A percentile compares a stretch with the other conserved stretches of the same genome.
These are phyloP conservation scores for Atlantisia rogersi DNA, from an alignment of 2,113 vertebrate genomes.

Conservation along the genomic window DNA sequence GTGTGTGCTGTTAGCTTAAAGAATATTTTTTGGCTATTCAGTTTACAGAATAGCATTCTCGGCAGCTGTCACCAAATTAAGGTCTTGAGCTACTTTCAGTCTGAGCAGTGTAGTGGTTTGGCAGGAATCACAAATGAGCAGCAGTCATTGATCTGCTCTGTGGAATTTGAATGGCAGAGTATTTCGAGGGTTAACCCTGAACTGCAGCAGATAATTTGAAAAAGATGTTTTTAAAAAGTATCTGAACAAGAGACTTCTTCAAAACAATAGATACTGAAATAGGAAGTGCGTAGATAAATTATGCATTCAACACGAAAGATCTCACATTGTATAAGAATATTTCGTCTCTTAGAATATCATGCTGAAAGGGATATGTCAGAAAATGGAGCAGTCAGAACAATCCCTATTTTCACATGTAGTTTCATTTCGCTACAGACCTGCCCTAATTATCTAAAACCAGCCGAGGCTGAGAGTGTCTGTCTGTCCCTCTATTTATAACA, in stretches of 20 bases:
- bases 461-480: background rate
- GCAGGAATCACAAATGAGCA: slow-evolving; percentile 47
- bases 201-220: slow-evolving; percentile 9
- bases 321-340: slow-evolving; percentile 23
- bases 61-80: slow-evolving; percentile 41
- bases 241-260: slow-evolving; percentile 13
- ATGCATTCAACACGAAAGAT: slow-evolving; percentile 28
- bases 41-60: background rate
- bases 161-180: background rate
- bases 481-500: background rate
- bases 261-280: slow-evolving; percentile 37
- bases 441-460: slow-evolving; percentile 40
- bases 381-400: slow-evolving; percentile 54
- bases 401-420: background rate
- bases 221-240: background rate
- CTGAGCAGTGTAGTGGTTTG: background rate
- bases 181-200: background rate
- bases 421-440: background rate
- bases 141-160: background rate
- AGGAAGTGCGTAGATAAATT: slow-evolving; percentile 45
- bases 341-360: slow-evolving; percentile 1
- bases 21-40: background rate
- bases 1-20: slow-evolving; percentile 31
- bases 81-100: slow-evolving; percentile 17
- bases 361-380: background rate